Percentiles rank a stretch among this genome's conserved stretches.
Conservation (phyloP, 2,797 vertebrate species). For the Melopsittacus undulatus region DNA sequence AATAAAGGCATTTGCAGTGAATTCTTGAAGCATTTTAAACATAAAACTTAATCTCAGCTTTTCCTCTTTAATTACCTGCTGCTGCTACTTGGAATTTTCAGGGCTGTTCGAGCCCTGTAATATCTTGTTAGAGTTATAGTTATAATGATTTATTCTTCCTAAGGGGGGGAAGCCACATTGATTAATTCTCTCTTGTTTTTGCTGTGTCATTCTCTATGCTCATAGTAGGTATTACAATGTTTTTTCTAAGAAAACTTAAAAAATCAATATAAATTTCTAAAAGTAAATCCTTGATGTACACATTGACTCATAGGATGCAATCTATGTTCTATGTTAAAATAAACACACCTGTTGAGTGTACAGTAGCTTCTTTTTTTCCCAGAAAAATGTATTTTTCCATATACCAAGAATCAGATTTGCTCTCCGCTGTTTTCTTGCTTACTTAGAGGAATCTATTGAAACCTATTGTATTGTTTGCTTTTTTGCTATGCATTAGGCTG, state of each 20-base stretch:
- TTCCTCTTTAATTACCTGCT: constrained; percentile 53
- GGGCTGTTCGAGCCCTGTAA: constrained; percentile 29
- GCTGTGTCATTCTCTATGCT: constrained; percentile 40
- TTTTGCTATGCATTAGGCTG: neutral
- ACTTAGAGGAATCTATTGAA: neutral
- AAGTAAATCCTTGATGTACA: neutral
- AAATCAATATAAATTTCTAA: neutral
- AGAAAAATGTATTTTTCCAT: neutral
- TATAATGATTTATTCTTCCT: constrained; percentile 43
- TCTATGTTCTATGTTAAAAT: neutral
- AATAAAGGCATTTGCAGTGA: neutral
- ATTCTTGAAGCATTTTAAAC: constrained; percentile 15
- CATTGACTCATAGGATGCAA: neutral
- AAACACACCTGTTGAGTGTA: neutral
- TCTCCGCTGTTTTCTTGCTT: neutral
- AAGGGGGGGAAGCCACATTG: neutral
- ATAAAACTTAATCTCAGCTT: neutral
- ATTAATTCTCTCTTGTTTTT: constrained; percentile 37
- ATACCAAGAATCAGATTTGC: neutral
- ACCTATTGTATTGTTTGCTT: neutral
- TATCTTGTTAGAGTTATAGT: constrained; percentile 56
- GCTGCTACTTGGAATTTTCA: constrained; percentile 35
- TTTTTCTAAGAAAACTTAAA: neutral
- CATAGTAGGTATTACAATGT: neutral
- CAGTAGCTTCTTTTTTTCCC: neutral